Evolutionary conservation across 2,797 vertebrate species (phyloP).

Genomic region (Tenualosa ilisha): DNA sequence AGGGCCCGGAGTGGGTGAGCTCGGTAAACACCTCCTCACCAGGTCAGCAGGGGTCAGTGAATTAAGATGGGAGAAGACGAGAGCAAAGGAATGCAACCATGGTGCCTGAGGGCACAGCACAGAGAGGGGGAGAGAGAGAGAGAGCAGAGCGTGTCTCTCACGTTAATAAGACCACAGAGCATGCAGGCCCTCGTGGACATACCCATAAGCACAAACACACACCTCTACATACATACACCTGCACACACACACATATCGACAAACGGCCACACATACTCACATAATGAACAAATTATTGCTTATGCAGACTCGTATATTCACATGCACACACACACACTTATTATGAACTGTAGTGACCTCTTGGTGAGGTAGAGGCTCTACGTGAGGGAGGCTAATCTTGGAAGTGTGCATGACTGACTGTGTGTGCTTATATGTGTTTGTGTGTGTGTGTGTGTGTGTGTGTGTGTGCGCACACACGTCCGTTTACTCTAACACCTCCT

Average conservation of each 20-base stretch:
- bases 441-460: neutral
- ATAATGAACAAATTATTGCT: neutral
- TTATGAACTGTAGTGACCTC: neutral
- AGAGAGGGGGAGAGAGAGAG: neutral
- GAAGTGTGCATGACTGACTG: neutral
- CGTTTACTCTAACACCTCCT: neutral
- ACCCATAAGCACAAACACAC: conserved; percentile 16
- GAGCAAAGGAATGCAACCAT: neutral
- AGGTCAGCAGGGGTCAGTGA: neutral
- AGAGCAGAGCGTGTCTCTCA: conserved; percentile 1
- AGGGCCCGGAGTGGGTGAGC: neutral
- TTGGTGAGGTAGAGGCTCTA: neutral
- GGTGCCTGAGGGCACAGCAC: neutral
- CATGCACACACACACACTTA: neutral
- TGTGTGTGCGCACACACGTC: neutral
- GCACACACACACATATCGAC: neutral
- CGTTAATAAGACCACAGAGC: neutral
- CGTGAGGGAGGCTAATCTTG: neutral
- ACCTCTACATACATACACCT: neutral
- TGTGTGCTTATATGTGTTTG: neutral
- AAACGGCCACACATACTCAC: neutral
- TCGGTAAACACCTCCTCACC: neutral
- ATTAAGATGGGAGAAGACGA: neutral
- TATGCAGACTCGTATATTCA: neutral
- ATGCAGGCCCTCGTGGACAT: neutral